Base-by-base conservation (phyloP, 1,140 invertebrate species). In the Trichoplusia ni region DNA sequence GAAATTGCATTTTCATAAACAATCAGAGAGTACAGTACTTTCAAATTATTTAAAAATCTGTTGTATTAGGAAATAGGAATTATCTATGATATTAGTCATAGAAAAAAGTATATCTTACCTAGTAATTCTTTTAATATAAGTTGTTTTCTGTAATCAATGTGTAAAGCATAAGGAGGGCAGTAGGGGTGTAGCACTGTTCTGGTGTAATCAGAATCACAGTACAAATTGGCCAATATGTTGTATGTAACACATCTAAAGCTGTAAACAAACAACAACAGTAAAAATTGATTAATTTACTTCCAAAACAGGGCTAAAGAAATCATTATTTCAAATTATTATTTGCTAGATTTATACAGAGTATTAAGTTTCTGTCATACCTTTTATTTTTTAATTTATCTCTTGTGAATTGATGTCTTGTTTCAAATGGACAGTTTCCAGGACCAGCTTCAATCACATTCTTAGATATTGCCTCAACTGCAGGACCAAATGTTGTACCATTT, bases 141-240 rank as follows among this genome's bases (percentile, higher is more conserved):
- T 75, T 95, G 94, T 78, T 96, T 97, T 77, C 98, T 92, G 78
- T 98, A 99, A 69, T 97, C 95, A 59, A 97, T 95, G 16, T 93
- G 91, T 13, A 98, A 89, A 19, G 94, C 95, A 90, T 96, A 93
- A 5, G 92, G 81, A 27, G 96, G 94, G 80, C 97, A 98, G 75
- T 97, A 96, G 0, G 94, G 93, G 90, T 95, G 97, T 4, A 98
- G 89, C 25, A 92, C 91, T 37, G 90, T 93, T 63, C 95, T 92
- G 0, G 95, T 94, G 77, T 93, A 94, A 51, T 95, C 95, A 9
- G 96, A 95, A 84, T 97, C 94, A 58, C 96, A 94, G 90, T 98
- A 99, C 8, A 94, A 82, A 89, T 98, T 95, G 16, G 97, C 97
- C 66, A 99, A 86, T 62, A 98, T 93, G 83, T 99, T 99, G 77